Base-by-base conservation (phyloP, 2,113 vertebrate genomes). In the Kryptolebias marmoratus region DNA sequence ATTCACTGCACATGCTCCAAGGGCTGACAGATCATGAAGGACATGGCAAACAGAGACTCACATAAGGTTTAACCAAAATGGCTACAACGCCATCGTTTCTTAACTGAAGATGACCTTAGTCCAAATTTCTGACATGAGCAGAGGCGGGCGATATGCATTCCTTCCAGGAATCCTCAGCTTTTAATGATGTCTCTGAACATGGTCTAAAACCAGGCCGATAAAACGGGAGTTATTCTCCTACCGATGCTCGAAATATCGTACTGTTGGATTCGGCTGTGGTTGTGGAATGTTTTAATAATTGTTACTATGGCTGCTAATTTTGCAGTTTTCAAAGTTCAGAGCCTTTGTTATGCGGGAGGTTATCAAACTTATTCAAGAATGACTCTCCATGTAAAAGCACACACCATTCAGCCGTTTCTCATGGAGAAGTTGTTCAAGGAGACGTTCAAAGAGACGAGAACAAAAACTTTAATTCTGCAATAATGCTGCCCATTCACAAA, bases 401-500 rank as follows among this genome's bases (percentile, higher is more conserved):
- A 63, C 47, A 56, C 15, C 28, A 57, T 81, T 74, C 39, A 63
- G 8, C 32, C 10, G 27, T 50, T 64, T 73, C 52, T 39, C n/a
- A 73, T 59, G 31, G 39, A 50, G 47, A 75, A 13, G 5, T 82
- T 83, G 18, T 64, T 27, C 10, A 31, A 71, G 70, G 45, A 66
- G 56, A 63, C 66, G 18, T 60, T 82, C 53, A 68, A 16, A 59
- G 54, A 69, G 50, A 64, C 6, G n/a, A 16, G 42, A 71, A 62
- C n/a, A 74, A 54, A 76, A 60, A 66, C 47, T 48, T 1, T 3
- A 62, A 64, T 75, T 31, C 52, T 63, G 53, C 60, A 62, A 60
- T 68, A 71, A 79, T 31, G 42, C 39, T 22, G 44, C 63, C 58
- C 36, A 56, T 68, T 77, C 13, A 11, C 32, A 62, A 71, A 86